Base-by-base conservation (phyloP, 2,113 vertebrate genomes). In the Varanus komodoensis region DNA sequence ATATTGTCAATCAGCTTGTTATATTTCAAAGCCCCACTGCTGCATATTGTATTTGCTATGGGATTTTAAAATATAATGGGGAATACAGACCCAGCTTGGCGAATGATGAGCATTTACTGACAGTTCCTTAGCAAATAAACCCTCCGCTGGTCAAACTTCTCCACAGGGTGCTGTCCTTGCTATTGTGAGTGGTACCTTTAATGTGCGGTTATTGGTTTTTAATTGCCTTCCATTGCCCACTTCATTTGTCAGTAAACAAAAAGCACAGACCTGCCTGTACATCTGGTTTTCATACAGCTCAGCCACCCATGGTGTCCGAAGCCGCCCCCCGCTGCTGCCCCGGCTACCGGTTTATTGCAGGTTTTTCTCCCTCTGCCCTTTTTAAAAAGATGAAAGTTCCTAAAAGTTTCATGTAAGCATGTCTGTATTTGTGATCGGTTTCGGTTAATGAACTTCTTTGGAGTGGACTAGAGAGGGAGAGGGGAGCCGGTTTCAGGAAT, bases 251-350 rank as follows among this genome's bases (percentile, higher is more conserved):
- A 95, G 93, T 97, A 97, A 97, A 97, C 95, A 95, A 95, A 96
- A 96, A 95, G 90, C 75, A 83, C 89, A 92, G 94, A 88, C 91
- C 95, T 93, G 89, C 94, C 27, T 85, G 93, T 95, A 93, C 97
- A 98, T 98, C 97, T 98, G 97, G 97, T 98, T 98, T 96, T 95
- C 95, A 97, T 98, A 96, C 91, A 96, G 91, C 90, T 92, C 88
- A 96, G 96, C 97, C 97, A 98, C 97, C 97, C 97, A 97, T 95
- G 95, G 96, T 96, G 97, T 95, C 94, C 94, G 91, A 94, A 93
- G 87, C 94, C 90, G 89, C 93, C 94, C 95, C 96, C 95, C 93
- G 92, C 95, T 90, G 94, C 95, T 96, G 95, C 93, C 96, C 96
- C 95, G 97, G 95, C 96, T 95, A 95, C 96, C 93, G 92, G 95